Percentiles rank a stretch among this genome's conserved stretches.
Evolutionary conservation across 2,113 vertebrate genomes (phyloP).

Genomic region (Mugil cephalus): DNA sequence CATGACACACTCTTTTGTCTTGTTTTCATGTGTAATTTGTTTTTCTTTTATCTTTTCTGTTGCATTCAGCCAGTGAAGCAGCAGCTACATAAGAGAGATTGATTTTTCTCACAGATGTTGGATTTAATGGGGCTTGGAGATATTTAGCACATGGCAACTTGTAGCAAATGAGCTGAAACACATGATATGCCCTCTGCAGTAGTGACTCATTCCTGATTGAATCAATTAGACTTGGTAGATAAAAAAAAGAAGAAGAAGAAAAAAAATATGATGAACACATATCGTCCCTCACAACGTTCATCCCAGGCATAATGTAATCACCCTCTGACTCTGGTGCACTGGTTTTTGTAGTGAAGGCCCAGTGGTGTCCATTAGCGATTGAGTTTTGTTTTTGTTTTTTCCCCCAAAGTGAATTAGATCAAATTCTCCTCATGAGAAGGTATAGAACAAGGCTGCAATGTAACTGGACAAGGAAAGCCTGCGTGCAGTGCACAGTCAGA

Average conservation of each 20-base stretch:
- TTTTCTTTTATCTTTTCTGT: not conserved
- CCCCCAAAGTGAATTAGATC: not conserved
- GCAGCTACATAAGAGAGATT: not conserved
- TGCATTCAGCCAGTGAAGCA: not conserved
- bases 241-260: too few relatives aligned
- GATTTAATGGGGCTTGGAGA: conserved; percentile 10
- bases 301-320: not conserved
- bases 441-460: not conserved
- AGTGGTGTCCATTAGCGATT: not conserved
- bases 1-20: not conserved
- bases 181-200: conserved; percentile 1
- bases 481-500: too few relatives aligned
- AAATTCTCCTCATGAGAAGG: not conserved
- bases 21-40: not conserved
- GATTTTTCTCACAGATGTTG: conserved; percentile 10
- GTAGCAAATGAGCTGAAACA: conserved; percentile 19
- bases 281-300: conserved; percentile 4
- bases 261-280: conserved; percentile 7
- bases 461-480: not conserved
- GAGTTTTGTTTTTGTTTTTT: not conserved
- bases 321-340: not conserved
- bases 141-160: conserved; percentile 20
- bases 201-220: conserved; percentile 31
- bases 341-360: not conserved
- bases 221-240: conserved; percentile 13